These are phyloP conservation scores for Augochlora pura DNA, from an alignment of 1,140 invertebrate genomes.

Conservation along the genomic window DNA sequence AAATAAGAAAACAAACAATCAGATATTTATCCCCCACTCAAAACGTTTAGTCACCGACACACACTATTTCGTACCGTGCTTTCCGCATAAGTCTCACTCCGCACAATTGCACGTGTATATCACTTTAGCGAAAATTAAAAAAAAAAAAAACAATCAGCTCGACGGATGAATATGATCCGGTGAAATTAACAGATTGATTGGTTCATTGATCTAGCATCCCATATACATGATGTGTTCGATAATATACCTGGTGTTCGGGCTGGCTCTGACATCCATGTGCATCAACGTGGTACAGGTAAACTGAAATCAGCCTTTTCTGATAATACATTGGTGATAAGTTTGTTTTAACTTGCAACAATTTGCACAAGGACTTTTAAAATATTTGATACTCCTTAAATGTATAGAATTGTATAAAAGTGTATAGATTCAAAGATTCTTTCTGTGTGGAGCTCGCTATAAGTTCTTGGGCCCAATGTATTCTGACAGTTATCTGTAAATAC, in stretches of 20 bases:
- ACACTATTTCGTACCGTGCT: slow-evolving; percentile 42
- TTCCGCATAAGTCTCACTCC: slow-evolving; percentile 47
- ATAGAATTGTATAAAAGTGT: too few species aligned
- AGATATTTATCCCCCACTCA: not conserved
- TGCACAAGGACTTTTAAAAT: too few species aligned
- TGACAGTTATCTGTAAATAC: too few species aligned
- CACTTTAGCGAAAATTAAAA: slow-evolving; percentile 23
- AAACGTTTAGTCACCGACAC: slow-evolving; percentile 38
- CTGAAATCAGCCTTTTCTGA: too few species aligned
- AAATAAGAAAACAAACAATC: not conserved
- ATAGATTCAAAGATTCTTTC: too few species aligned
- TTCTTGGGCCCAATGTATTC: too few species aligned
- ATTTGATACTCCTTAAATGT: too few species aligned
- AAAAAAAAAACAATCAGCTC: slow-evolving; percentile 17
- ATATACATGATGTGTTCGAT: slow-evolving; percentile 96
- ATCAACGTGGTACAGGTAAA: slow-evolving; percentile 96
- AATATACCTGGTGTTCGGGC: slow-evolving; percentile 95
- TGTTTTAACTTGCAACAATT: too few species aligned
- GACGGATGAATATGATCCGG: slow-evolving; percentile 1
- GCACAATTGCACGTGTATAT: slow-evolving; percentile 51
- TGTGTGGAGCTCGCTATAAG: too few species aligned
- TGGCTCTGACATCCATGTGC: slow-evolving; percentile 97
- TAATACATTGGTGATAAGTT: too few species aligned
- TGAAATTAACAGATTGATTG: slow-evolving; percentile 56
- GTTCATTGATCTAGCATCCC: slow-evolving; percentile 83